Evolutionary conservation across 1,140 invertebrate genomes (phyloP).

Genomic region (Drosophila mayri): DNA sequence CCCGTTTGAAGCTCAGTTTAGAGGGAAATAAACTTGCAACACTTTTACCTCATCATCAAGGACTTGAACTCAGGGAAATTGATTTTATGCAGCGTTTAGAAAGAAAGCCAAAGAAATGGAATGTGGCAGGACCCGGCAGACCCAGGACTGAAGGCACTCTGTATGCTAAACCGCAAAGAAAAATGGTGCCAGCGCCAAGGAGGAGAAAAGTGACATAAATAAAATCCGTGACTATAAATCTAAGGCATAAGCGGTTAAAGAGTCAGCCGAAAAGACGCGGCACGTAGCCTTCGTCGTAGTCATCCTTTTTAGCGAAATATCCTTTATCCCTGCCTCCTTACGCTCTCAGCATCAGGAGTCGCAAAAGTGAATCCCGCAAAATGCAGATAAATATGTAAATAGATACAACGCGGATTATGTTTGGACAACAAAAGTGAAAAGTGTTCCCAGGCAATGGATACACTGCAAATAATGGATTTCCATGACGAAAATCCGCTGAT

Average conservation of each 20-base stretch:
- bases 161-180: conserved; percentile 74
- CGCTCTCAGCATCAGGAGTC: conserved; percentile 10
- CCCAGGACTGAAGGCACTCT: conserved; percentile 13
- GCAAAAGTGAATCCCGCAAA: conserved; percentile 43
- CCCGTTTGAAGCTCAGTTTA: background rate
- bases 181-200: conserved; percentile 49
- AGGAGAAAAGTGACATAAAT: conserved; percentile 76
- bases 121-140: conserved; percentile 2
- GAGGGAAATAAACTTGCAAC: conserved; percentile 71
- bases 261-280: conserved; percentile 57
- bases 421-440: conserved; percentile 74
- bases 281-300: conserved; percentile 42
- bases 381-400: conserved; percentile 80
- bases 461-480: conserved; percentile 13
- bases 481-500: background rate
- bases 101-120: conserved; percentile 12
- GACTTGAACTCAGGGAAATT: conserved; percentile 67
- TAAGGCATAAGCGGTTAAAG: conserved; percentile 77
- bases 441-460: conserved; percentile 32
- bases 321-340: background rate
- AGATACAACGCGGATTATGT: conserved; percentile 77
- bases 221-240: conserved; percentile 82
- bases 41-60: conserved; percentile 74
- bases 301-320: background rate
- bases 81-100: conserved; percentile 74